Conservation (phyloP, 2,888 invertebrate species). For the Scaptomyza parva region DNA sequence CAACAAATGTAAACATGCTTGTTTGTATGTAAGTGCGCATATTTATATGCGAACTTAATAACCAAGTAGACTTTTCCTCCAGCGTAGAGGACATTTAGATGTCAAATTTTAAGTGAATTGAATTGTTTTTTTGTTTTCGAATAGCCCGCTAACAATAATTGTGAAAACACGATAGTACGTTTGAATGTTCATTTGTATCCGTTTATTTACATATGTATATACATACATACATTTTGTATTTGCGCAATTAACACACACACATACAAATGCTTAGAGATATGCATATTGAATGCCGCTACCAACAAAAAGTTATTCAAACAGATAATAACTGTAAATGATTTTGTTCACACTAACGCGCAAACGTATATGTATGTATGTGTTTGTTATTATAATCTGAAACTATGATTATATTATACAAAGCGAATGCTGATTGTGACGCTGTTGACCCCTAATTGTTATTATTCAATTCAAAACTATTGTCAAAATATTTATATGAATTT, state of each 20-base stretch:
- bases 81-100: conserved; percentile 71
- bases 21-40: conserved; percentile 2
- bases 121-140: not conserved
- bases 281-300: not conserved
- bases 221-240: not conserved
- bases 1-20: not conserved
- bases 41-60: conserved; percentile 1
- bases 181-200: not conserved
- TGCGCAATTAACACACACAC: not conserved
- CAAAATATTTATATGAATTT: not conserved
- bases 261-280: not conserved
- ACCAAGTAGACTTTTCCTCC: conserved; percentile 2
- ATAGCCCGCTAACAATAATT: not conserved
- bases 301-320: not conserved
- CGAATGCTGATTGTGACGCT: conserved; percentile 4
- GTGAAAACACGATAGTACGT: not conserved
- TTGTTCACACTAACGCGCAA: not conserved
- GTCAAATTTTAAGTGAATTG: conserved; percentile 51
- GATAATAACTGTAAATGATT: not conserved
- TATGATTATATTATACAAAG: not conserved
- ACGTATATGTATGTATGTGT: not conserved
- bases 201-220: not conserved
- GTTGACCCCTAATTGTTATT: conserved; percentile 5
- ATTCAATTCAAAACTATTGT: conserved; percentile 18
- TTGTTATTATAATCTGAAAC: not conserved